Percentiles rank a stretch among this genome's conserved stretches.
These are phyloP conservation scores for Megalops atlanticus DNA, from an alignment of 2,113 vertebrate genomes.

Conservation along the genomic window DNA sequence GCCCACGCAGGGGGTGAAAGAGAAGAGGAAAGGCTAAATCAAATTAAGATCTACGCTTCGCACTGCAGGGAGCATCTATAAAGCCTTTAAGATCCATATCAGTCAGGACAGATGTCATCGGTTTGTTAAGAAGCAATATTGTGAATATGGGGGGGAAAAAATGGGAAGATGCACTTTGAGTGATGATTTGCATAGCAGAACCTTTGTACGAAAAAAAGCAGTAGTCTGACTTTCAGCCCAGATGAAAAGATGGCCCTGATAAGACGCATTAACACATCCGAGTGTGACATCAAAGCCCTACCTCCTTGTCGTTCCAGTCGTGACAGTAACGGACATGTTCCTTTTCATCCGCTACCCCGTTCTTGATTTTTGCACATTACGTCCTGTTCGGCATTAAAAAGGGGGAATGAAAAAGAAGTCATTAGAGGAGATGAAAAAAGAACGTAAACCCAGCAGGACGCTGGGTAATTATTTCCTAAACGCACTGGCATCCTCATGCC, in stretches of 20 bases:
- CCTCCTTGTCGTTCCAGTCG: slow-evolving; percentile 94
- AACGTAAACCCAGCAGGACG: slow-evolving; percentile 77
- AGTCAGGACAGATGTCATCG: slow-evolving; percentile 66
- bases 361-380: slow-evolving; percentile 97
- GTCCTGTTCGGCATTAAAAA: slow-evolving; percentile 83
- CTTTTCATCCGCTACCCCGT: slow-evolving; percentile 92
- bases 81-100: slow-evolving; percentile 63
- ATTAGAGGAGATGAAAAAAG: slow-evolving; percentile 79
- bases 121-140: slow-evolving; percentile 48
- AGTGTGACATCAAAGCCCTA: slow-evolving; percentile 73
- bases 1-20: slow-evolving; percentile 43
- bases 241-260: slow-evolving; percentile 54
- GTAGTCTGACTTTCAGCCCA: slow-evolving; percentile 55
- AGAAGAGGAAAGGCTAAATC: slow-evolving; percentile 51
- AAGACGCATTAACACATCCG: slow-evolving; percentile 57
- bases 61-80: slow-evolving; percentile 56
- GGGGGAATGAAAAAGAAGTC: slow-evolving; percentile 81
- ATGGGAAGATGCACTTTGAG: slow-evolving; percentile 51
- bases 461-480: slow-evolving; percentile 81
- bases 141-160: slow-evolving; percentile 51
- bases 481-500: slow-evolving; percentile 70
- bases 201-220: slow-evolving; percentile 34
- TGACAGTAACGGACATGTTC: slow-evolving; percentile 88
- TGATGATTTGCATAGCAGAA: slow-evolving; percentile 57
- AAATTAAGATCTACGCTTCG: slow-evolving; percentile 57